Evolutionary conservation across 2,113 vertebrate species (phyloP).

Genomic region (Oreochromis tanganicae): DNA sequence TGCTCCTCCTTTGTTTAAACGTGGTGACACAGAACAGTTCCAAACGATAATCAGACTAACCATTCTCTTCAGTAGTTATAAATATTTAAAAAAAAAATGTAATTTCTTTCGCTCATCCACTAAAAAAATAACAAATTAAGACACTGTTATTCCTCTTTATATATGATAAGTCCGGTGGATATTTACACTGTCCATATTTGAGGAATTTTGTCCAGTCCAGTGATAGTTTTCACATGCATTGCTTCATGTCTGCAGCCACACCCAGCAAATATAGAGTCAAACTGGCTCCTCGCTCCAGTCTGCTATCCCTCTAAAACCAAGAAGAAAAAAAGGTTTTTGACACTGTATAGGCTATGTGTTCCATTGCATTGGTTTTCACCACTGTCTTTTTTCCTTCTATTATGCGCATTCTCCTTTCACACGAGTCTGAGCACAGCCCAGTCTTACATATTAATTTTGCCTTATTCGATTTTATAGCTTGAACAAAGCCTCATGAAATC

Average conservation of each 20-base stretch:
- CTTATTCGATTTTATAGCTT: background rate
- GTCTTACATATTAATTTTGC: background rate
- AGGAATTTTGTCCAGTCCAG: conserved; percentile 57
- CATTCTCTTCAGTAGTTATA: background rate
- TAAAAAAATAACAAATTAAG: background rate
- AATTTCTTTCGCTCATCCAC: background rate
- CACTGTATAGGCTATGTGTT: background rate
- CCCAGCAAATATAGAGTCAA: conserved; percentile 53
- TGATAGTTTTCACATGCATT: conserved; percentile 63
- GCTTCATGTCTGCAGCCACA: conserved; percentile 45
- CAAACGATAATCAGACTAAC: background rate
- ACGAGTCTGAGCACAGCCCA: background rate
- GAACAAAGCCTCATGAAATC: background rate
- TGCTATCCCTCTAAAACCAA: conserved; percentile 2
- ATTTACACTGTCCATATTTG: conserved; percentile 23
- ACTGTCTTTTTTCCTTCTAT: background rate
- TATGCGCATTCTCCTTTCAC: background rate
- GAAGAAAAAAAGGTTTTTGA: background rate
- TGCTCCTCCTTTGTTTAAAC: background rate
- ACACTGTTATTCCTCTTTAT: background rate
- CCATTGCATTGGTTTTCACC: background rate
- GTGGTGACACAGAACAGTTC: background rate
- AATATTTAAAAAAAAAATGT: background rate
- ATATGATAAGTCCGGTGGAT: background rate
- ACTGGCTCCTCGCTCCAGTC: conserved; percentile 12